Conservation (phyloP, 2,888 invertebrate genomes). For the Hemicrepidius hirtus region DNA sequence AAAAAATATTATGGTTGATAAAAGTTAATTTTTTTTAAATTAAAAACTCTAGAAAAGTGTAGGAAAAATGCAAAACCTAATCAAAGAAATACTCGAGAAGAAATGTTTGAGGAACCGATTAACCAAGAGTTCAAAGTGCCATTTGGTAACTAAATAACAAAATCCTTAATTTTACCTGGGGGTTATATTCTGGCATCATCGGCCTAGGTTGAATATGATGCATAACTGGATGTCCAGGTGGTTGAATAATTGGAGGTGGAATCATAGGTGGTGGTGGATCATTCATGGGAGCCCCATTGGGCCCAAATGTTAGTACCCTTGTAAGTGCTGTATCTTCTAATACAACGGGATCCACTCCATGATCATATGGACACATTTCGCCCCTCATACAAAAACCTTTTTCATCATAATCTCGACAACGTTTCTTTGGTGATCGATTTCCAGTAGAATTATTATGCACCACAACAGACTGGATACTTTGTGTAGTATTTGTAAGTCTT, state of each 20-base stretch:
- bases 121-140: no score
- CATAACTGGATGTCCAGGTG: conserved; percentile 69
- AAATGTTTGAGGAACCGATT: no score
- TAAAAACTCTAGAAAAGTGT: no score
- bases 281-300: conserved; percentile 68
- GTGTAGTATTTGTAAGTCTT: conserved; percentile 73
- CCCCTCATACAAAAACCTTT: conserved; percentile 88
- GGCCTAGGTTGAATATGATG: conserved; percentile 61
- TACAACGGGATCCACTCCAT: conserved; percentile 96
- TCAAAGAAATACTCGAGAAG: no score
- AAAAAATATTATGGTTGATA: not conserved
- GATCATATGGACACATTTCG: conserved; percentile 97
- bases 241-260: conserved; percentile 61
- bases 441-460: conserved; percentile 58
- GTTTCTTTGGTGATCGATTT: conserved; percentile 72
- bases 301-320: conserved; percentile 74
- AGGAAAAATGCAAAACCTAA: no score
- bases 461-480: conserved; percentile 75
- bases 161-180: conserved; percentile 58
- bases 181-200: conserved; percentile 67
- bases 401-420: conserved; percentile 94
- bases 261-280: conserved; percentile 57
- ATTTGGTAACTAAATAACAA: not conserved
- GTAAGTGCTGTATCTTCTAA: conserved; percentile 87
- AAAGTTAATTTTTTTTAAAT: not conserved